Percentiles rank a stretch among this genome's conserved stretches.
phyloP scores from a whole-genome alignment of 2,113 vertebrate genomes.

The Ptychochromis oligacanthus region DNA sequence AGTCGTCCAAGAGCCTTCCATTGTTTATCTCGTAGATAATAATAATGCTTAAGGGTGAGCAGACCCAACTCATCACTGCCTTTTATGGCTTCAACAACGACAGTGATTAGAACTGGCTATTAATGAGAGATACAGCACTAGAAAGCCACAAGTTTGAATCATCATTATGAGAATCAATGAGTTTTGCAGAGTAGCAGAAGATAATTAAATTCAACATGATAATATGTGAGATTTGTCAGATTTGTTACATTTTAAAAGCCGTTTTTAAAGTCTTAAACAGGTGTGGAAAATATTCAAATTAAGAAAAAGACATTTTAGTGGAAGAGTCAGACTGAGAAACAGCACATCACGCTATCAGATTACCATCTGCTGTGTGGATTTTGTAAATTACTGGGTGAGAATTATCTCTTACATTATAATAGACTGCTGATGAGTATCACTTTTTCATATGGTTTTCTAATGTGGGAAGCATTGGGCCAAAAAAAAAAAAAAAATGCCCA shows the following conservation, averaged over 20 bases:
- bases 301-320: background rate
- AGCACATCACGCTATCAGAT: background rate
- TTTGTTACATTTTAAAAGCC: background rate
- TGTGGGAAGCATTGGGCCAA: background rate
- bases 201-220: background rate
- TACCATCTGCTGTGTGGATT: conserved; percentile 11
- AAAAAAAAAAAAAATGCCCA: background rate
- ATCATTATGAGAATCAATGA: conserved; percentile 7
- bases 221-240: background rate
- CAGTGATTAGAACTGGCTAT: conserved; percentile 43
- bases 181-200: conserved; percentile 15
- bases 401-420: conserved; percentile 15
- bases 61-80: conserved; percentile 25
- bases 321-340: background rate
- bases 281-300: background rate
- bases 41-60: conserved; percentile 43
- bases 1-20: conserved; percentile 4
- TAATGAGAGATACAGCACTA: conserved; percentile 42
- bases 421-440: conserved; percentile 14
- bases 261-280: background rate
- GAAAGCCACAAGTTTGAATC: conserved; percentile 13
- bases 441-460: conserved; percentile 19
- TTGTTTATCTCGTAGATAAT: conserved; percentile 62
- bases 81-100: conserved; percentile 45
- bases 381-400: background rate